Evolutionary conservation across 2,113 vertebrate genomes (phyloP), one percentile per base, ranked within the genome.

Genomic region (Ceratotherium simum): DNA sequence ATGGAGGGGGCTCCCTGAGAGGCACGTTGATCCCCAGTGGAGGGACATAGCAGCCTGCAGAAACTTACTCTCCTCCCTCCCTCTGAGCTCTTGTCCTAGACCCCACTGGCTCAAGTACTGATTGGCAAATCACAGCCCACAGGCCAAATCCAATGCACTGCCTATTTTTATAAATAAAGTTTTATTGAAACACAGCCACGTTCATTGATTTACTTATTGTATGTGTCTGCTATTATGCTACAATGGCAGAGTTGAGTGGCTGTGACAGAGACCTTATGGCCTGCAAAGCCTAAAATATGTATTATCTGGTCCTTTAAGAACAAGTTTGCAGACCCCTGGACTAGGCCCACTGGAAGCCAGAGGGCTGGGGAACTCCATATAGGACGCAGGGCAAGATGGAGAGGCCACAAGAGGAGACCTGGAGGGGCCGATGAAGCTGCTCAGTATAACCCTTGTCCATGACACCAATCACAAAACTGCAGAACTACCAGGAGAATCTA

Each of bases 351-450:
- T 33, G 46, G 36, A 48, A 91, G 17, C 4, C 12, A 20, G 72
- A 51, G 1, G 33, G 4, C 27, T 20, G 2, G 27, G 60, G 17
- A 54, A 7, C 13, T 58, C 8, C 60, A 51, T 0, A 51, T 0
- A 60, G 48, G 27, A 21, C 18, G 11, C 31, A 33, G 8, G 12
- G 39, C 21, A 39, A 65, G 18, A 29, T 13, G 1, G 29, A n/a
- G 6, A 80, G 29, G 60, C 17, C 18, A 23, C 6, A 56, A n/a
- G 46, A 48, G 8, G 1, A 0, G 56, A 0, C 36, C 20, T 17
- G n/a, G 36, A 76, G 27, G 10, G 31, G 16, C 2, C 33, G 33
- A 17, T 1, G 18, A 60, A 60, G 36, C 9, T 27, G 8, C 18
- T 29, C 64, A 11, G 23, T 10, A 31, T 2, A 12, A 4, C 48